Percentiles rank a stretch among this genome's conserved stretches.
These are phyloP conservation scores for Sitophilus oryzae DNA, from an alignment of 1,140 invertebrate genomes.

Conservation along the genomic window DNA sequence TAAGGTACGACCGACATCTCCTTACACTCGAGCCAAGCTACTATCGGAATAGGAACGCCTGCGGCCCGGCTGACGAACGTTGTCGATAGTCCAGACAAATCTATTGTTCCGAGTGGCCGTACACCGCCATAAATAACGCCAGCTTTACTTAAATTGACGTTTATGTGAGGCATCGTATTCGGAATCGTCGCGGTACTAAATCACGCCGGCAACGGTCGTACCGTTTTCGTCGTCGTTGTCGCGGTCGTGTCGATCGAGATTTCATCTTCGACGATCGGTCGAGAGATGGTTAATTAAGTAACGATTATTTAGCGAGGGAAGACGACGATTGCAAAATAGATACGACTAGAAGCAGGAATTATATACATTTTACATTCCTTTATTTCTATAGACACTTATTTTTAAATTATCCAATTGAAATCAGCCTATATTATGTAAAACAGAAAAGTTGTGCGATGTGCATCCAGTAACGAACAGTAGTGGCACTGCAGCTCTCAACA, in stretches of 20 bases:
- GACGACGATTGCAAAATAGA: no score
- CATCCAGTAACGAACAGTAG: no score
- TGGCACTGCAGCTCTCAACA: no score
- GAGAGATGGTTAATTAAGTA: no score
- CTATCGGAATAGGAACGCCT: background rate
- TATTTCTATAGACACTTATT: no score
- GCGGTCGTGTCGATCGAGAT: background rate
- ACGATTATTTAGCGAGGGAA: no score
- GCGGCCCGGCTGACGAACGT: constrained; percentile 26
- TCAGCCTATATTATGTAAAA: no score
- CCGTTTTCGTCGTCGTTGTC: constrained; percentile 6
- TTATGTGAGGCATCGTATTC: constrained; percentile 27
- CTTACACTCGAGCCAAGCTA: background rate
- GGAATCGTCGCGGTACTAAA: constrained; percentile 13
- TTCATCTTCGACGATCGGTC: no score
- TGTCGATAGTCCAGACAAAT: constrained; percentile 34
- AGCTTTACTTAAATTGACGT: constrained; percentile 40
- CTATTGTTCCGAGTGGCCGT: constrained; percentile 39
- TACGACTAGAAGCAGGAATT: no score
- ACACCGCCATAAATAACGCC: constrained; percentile 38
- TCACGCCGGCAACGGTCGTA: constrained; percentile 12
- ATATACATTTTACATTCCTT: no score
- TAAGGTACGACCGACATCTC: background rate
- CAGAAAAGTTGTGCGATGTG: no score
- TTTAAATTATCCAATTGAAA: no score